A percentile compares a stretch with the other conserved stretches of the same genome.
phyloP scores from a whole-genome alignment of 2,888 invertebrate species.

The Spicauda simplicius region DNA sequence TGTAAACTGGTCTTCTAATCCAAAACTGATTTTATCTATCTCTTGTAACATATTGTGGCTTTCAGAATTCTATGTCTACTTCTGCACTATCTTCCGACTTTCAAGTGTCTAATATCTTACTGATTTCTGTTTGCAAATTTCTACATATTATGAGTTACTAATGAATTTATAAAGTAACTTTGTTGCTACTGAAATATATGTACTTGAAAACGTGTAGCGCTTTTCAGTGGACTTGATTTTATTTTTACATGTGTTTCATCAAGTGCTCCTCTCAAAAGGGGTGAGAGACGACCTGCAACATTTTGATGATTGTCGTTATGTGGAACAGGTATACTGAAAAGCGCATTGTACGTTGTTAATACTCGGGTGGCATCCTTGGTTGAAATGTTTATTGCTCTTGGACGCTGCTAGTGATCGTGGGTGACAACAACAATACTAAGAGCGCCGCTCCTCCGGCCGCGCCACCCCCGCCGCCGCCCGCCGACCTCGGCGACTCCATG shows the following conservation, averaged over 20 bases:
- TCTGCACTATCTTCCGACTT: constrained; percentile 32
- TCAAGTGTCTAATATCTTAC: constrained; percentile 17
- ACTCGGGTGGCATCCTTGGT: constrained; percentile 37
- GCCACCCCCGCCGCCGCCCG: constrained; percentile 83
- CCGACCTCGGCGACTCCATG: constrained; percentile 62
- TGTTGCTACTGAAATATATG: constrained; percentile 5
- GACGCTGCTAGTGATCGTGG: constrained; percentile 70
- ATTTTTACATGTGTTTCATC: neutral
- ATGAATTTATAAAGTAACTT: neutral
- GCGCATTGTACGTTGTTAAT: constrained; percentile 20
- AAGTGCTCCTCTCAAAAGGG: no score
- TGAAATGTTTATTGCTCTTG: constrained; percentile 54
- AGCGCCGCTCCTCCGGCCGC: constrained; percentile 73
- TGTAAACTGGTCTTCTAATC: constrained; percentile 13
- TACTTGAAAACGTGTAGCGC: constrained; percentile 17
- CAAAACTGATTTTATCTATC: neutral
- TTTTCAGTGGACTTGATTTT: constrained; percentile 25
- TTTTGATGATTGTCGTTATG: neutral
- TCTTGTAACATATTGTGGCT: neutral
- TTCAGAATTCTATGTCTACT: constrained; percentile 10
- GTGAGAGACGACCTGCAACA: neutral
- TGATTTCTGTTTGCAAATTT: neutral
- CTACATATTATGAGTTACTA: neutral
- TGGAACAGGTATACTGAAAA: constrained; percentile 28
- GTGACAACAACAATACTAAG: constrained; percentile 70